Base-by-base conservation (phyloP, 2,113 vertebrate genomes). In the Penelope pileata region DNA sequence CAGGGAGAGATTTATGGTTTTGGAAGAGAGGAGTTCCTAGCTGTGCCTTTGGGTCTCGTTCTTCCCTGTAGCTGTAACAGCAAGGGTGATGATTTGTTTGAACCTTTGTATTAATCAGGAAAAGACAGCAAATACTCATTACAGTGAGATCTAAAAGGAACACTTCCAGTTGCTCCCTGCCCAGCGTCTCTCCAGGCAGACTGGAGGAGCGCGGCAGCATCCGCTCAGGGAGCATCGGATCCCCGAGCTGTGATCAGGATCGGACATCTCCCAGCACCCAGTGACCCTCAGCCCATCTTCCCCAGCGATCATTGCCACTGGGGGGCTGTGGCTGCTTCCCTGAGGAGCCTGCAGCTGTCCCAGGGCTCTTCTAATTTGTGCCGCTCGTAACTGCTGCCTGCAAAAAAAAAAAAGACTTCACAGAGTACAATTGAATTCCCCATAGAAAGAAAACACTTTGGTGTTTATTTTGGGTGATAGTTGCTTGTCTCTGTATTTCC, bases 311-410 rank as follows among this genome's bases (percentile, higher is more conserved):
- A 68, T 29, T 32, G 3, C 1, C 3, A 7, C 7, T 59, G 26
- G 24, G 23, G 32, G 27, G 7, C 21, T 40, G 0, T 36, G 0
- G 26, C 38, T 0, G 0, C 10, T 75, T 93, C 56, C 51, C 70
- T 0, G 0, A 74, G 32, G 72, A 80, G 6, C 7, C 42, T 3
- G 14, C 86, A 51, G 3, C 29, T 22, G 38, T 73, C 70, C 12
- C 29, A 9, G 7, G 50, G 9, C 74, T 75, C 1, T 3, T 54
- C 7, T 56, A 2, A 29, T 59, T 43, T 83, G 59, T 82, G 53
- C 43, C 0, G 0, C 26, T 17, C 0, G 1, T 34, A 42, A 56
- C 38, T 34, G 53, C 4, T 27, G 1, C 59, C 34, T 63, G 15
- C 2, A 12, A 14, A 7, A 29, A 27, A 4, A 34, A 15, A 13